A percentile compares a stretch with the other conserved stretches of the same genome.
These are phyloP conservation scores for Thereva nobilitata DNA, from an alignment of 2,888 invertebrate genomes.

Conservation along the genomic window DNA sequence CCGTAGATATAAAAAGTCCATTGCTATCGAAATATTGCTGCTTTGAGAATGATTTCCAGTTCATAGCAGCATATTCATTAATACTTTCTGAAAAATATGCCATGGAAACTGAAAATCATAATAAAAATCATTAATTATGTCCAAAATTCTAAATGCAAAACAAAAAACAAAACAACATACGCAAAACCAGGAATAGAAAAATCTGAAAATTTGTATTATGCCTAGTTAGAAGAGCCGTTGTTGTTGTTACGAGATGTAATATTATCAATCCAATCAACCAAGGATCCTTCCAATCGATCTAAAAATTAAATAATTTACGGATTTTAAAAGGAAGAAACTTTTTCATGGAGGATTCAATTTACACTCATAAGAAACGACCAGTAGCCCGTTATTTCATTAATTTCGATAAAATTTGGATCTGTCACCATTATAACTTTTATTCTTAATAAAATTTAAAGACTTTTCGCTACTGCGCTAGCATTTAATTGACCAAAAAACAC, in stretches of 20 bases:
- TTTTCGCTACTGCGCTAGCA: too few species aligned
- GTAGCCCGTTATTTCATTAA: slow-evolving; percentile 75
- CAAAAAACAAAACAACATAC: slow-evolving; percentile 63
- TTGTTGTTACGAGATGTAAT: slow-evolving; percentile 76
- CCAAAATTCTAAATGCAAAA: background rate
- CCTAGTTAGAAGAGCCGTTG: slow-evolving; percentile 78
- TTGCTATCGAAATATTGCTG: slow-evolving; percentile 94
- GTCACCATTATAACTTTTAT: slow-evolving; percentile 50
- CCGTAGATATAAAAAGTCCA: slow-evolving; percentile 90
- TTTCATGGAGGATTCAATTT: slow-evolving; percentile 59
- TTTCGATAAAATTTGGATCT: slow-evolving; percentile 68
- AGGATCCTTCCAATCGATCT: slow-evolving; percentile 89
- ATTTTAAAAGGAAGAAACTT: background rate
- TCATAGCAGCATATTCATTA: slow-evolving; percentile 83
- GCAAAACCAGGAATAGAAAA: slow-evolving; percentile 74
- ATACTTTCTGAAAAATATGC: slow-evolving; percentile 91
- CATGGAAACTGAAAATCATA: slow-evolving; percentile 67
- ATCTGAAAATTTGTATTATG: slow-evolving; percentile 88
- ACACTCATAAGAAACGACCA: slow-evolving; percentile 79
- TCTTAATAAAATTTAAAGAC: background rate
- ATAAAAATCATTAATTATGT: slow-evolving; percentile 2
- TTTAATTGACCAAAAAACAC: too few species aligned
- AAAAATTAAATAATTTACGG: slow-evolving; percentile 48
- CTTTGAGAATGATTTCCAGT: slow-evolving; percentile 85
- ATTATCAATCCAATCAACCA: slow-evolving; percentile 79